A percentile compares a stretch with the other conserved stretches of the same genome.
Conservation (phyloP, 2,113 vertebrate genomes). For the Mandrillus leucophaeus region DNA sequence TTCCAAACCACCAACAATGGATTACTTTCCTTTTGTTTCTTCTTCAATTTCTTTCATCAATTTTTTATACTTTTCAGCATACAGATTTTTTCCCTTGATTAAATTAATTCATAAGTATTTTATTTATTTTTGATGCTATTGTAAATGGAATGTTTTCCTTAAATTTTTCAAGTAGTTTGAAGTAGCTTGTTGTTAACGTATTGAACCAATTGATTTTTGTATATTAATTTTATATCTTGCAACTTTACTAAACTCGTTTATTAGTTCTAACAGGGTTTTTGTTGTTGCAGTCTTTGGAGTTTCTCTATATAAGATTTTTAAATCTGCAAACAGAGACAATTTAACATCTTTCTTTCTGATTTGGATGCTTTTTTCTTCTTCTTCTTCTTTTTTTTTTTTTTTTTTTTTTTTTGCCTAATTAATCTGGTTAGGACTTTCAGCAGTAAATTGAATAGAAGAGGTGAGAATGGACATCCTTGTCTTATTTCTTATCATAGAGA, state of each 20-base stretch:
- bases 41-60: not conserved
- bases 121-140: not conserved
- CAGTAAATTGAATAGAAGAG: not conserved
- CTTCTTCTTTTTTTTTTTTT: not conserved
- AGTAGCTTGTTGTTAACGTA: not conserved
- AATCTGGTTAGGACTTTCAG: not conserved
- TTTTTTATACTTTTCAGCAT: not conserved
- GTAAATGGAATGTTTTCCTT: not conserved
- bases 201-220: not conserved
- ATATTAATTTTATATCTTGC: not conserved
- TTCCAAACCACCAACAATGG: not conserved
- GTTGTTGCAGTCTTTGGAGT: not conserved
- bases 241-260: not conserved
- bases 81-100: not conserved
- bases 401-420: not conserved
- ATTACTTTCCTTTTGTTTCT: not conserved
- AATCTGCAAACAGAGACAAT: not conserved
- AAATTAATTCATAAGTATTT: not conserved
- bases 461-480: not conserved
- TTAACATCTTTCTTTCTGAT: not conserved
- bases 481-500: not conserved
- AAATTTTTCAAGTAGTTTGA: not conserved
- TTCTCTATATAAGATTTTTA: not conserved
- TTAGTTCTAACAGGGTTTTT: not conserved
- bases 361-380: not conserved